Conservation (phyloP, 2,797 vertebrate species). For the Pangasius mekongensis region DNA sequence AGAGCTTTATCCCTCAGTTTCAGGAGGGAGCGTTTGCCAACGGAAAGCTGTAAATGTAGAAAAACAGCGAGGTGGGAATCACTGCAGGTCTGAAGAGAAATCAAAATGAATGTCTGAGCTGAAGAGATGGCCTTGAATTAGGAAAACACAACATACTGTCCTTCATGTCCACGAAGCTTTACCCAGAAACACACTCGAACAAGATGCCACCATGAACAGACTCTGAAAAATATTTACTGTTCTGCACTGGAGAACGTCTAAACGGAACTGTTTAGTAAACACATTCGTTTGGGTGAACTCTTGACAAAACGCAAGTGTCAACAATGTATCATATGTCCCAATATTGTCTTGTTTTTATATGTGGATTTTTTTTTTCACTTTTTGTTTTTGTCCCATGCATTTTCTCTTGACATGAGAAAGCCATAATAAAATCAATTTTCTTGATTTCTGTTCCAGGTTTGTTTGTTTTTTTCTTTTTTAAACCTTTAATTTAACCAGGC, state of each 20-base stretch:
- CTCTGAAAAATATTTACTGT: constrained; percentile 41
- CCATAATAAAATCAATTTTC: constrained; percentile 30
- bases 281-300: constrained; percentile 5
- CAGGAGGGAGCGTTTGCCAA: constrained; percentile 97
- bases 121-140: constrained; percentile 5
- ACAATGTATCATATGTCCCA: not conserved
- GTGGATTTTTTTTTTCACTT: too few relatives aligned
- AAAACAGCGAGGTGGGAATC: constrained; percentile 3
- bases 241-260: constrained; percentile 18
- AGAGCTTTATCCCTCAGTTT: constrained; percentile 97
- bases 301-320: not conserved
- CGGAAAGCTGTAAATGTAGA: constrained; percentile 86
- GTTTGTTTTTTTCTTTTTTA: not conserved
- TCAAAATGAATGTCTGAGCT: not conserved
- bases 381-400: not conserved
- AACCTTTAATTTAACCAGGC: not conserved
- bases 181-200: constrained; percentile 8
- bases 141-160: constrained; percentile 11
- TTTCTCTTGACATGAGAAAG: not conserved
- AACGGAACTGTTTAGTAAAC: constrained; percentile 38
- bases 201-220: constrained; percentile 30
- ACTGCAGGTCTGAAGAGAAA: constrained; percentile 15
- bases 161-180: constrained; percentile 3
- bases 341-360: not conserved
- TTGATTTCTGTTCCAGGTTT: not conserved